Evolutionary conservation across 2,797 vertebrate species (phyloP), one percentile per base, ranked within the genome.

Genomic region (Lacerta agilis): DNA sequence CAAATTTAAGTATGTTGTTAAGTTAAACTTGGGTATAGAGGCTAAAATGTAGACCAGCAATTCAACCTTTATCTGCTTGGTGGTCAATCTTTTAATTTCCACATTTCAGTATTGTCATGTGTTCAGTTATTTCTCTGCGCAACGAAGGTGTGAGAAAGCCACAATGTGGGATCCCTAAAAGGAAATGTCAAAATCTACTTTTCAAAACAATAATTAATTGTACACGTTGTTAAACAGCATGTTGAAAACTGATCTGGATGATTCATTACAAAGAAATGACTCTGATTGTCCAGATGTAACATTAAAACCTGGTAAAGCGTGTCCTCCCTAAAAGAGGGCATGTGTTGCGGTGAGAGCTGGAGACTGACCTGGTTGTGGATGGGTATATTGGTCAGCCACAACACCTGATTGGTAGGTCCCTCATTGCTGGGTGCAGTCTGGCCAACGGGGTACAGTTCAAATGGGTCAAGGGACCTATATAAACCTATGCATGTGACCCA

Each of bases 91-190:
- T 64, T 20, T 17, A 15, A 71, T 84, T 69, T 89, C 36, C 83
- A 29, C 18, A 69, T 87, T 79, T 82, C 87, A 79, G 69, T 87
- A 4, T 89, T 92, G 61, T 43, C 84, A 43, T 43, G 67, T 82
- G 76, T 66, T 66, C 17, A 0, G 18, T 36, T 87, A 20, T 1
- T n/a, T 13, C 3, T 61, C 33, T 29, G 33, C 29, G 17, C 10
- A 29, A 61, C 23, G 36, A 73, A 61, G 49, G 45, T 36, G n/a
- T 41, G 6, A 29, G 25, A 61, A 73, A 76, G 18, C 55, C 55
- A 64, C 55, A 61, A n/a, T 27, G 10, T n/a, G 11, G 25, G 15
- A 67, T 41, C 36, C 27, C 15, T 84, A 18, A 76, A 85, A 41
- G 25, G 33, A 18, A 84, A 61, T 75, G 9, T 10, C 49, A 64